Evolutionary conservation across 2,797 vertebrate genomes (phyloP).

Genomic region (Gallinago nigripennis): DNA sequence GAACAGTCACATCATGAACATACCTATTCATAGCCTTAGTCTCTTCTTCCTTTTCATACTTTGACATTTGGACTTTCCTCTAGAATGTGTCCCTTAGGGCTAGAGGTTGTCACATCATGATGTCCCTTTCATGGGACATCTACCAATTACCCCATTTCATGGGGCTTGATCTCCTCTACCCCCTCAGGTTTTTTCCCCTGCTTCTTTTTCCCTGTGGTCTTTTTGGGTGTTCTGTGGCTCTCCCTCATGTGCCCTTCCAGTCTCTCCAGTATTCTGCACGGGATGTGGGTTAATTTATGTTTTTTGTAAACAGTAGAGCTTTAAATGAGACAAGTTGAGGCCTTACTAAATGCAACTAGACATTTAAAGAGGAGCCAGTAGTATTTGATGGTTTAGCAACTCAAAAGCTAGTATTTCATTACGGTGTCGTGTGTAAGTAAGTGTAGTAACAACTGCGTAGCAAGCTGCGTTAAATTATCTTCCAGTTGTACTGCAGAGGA

Average conservation of each 20-base stretch:
- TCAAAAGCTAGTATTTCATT: neutral
- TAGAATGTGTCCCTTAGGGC: neutral
- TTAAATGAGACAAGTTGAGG: neutral
- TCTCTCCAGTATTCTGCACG: neutral
- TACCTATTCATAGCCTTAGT: neutral
- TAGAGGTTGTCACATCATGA: neutral
- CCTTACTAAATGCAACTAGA: neutral
- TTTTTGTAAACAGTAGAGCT: neutral
- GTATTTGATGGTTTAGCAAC: neutral
- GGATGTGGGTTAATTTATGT: accelerated
- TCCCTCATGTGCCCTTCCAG: neutral
- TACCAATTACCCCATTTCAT: neutral
- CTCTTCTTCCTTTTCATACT: neutral
- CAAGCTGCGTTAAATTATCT: neutral
- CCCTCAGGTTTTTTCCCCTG: neutral
- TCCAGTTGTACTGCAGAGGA: neutral
- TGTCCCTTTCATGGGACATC: neutral
- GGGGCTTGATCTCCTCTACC: neutral
- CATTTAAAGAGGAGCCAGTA: neutral
- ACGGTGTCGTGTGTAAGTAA: neutral
- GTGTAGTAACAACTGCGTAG: neutral
- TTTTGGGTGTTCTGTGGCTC: neutral
- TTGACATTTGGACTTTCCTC: neutral
- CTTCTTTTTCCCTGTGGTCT: neutral
- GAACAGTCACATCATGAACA: neutral